These are phyloP conservation scores for Poeciliopsis occidentalis DNA, from an alignment of 2,113 vertebrate species.

Conservation along the genomic window DNA sequence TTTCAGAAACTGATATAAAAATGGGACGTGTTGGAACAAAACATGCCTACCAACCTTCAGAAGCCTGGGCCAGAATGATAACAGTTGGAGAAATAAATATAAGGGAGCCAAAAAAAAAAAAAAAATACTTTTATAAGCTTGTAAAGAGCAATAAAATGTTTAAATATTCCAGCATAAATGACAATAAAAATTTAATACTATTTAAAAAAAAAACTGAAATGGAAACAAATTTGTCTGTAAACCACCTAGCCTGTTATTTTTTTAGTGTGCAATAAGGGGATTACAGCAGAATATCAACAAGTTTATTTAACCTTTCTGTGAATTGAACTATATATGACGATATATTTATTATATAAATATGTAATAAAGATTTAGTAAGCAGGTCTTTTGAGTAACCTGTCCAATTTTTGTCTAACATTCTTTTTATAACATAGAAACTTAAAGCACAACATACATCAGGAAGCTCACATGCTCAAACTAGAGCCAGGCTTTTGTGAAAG, in stretches of 20 bases:
- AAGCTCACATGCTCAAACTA: background rate
- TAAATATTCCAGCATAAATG: constrained; percentile 13
- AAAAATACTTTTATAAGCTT: constrained; percentile 48
- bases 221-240: background rate
- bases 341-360: background rate
- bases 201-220: background rate
- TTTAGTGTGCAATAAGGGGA: background rate
- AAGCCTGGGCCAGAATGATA: constrained; percentile 33
- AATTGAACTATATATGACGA: background rate
- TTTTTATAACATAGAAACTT: background rate
- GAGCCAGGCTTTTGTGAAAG: background rate
- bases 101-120: constrained; percentile 27
- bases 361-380: background rate
- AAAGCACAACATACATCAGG: rapidly evolving
- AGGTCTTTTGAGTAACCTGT: background rate
- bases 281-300: background rate
- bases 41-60: constrained; percentile 40
- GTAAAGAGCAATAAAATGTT: constrained; percentile 42
- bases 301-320: background rate
- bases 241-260: background rate
- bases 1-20: constrained; percentile 72
- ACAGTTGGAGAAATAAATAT: constrained; percentile 37
- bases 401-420: background rate
- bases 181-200: background rate
- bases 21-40: constrained; percentile 48